Conservation (phyloP, 2,797 vertebrate species). For the Natrix natrix region DNA sequence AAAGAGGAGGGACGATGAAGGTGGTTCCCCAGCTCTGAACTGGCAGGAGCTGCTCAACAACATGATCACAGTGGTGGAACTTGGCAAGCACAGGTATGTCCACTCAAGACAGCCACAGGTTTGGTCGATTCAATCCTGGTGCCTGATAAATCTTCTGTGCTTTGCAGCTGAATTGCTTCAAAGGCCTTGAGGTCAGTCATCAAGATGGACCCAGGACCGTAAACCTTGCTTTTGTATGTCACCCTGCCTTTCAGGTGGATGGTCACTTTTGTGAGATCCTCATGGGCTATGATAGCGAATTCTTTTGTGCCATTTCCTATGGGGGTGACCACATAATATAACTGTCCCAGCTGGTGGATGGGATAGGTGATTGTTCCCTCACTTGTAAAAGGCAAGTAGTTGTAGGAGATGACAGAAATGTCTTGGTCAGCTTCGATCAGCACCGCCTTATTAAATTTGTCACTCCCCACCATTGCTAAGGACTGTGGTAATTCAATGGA, state of each 20-base stretch:
- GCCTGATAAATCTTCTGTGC: constrained; percentile 58
- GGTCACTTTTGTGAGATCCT: not conserved
- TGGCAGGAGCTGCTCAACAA: constrained; percentile 78
- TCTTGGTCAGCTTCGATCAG: constrained; percentile 60
- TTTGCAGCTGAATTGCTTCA: constrained; percentile 76
- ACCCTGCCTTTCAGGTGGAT: not conserved
- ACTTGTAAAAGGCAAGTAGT: too few relatives aligned
- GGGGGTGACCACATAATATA: not conserved
- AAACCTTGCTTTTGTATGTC: constrained; percentile 46
- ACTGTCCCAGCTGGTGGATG: not conserved
- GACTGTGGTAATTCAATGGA: constrained; percentile 52
- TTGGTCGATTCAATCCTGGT: constrained; percentile 61
- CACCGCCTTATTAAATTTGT: constrained; percentile 59
- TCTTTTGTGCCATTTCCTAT: not conserved
- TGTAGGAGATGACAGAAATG: constrained; percentile 53
- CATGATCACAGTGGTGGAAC: constrained; percentile 73
- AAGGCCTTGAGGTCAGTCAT: constrained; percentile 66
- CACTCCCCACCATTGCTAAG: constrained; percentile 56
- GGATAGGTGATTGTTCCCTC: not conserved
- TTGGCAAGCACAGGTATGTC: constrained; percentile 72
- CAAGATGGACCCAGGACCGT: constrained; percentile 36
- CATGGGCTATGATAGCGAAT: not conserved
- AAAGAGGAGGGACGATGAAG: constrained; percentile 73
- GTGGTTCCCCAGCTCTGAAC: constrained; percentile 72
- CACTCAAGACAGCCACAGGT: constrained; percentile 71